Conservation (phyloP, 1,140 invertebrate species). For the Sitobion miscanthi region DNA sequence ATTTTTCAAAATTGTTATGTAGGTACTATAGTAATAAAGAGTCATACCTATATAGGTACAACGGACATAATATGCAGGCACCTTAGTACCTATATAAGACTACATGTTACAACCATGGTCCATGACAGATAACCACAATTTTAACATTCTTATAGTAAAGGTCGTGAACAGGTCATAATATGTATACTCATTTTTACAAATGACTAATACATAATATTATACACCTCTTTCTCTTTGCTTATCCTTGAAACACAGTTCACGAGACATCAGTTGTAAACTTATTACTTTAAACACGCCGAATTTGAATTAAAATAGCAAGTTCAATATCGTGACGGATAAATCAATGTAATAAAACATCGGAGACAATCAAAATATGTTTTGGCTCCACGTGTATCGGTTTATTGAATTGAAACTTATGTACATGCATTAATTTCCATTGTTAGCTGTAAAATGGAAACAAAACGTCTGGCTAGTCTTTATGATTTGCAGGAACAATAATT, state of each 20-base stretch:
- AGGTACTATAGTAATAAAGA: background rate
- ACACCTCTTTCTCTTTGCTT: background rate
- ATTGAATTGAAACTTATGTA: background rate
- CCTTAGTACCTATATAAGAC: background rate
- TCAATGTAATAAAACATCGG: background rate
- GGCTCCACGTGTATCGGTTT: background rate
- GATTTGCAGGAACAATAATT: background rate
- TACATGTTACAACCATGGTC: background rate
- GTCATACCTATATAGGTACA: background rate
- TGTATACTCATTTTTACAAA: conserved; percentile 13
- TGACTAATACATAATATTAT: conserved; percentile 22
- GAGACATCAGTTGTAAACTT: background rate
- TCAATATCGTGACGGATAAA: background rate
- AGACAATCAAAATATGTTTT: background rate
- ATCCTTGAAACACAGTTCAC: background rate
- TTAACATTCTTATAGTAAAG: background rate
- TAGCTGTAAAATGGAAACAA: conserved; percentile 1
- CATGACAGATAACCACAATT: background rate
- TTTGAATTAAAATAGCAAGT: background rate
- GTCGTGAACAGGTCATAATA: conserved; percentile 9
- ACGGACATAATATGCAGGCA: background rate
- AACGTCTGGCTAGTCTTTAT: background rate
- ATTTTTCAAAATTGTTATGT: background rate
- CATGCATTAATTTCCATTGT: background rate
- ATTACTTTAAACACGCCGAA: background rate